Base-by-base conservation (phyloP, 2,113 vertebrate species). In the Carassius carassius region DNA sequence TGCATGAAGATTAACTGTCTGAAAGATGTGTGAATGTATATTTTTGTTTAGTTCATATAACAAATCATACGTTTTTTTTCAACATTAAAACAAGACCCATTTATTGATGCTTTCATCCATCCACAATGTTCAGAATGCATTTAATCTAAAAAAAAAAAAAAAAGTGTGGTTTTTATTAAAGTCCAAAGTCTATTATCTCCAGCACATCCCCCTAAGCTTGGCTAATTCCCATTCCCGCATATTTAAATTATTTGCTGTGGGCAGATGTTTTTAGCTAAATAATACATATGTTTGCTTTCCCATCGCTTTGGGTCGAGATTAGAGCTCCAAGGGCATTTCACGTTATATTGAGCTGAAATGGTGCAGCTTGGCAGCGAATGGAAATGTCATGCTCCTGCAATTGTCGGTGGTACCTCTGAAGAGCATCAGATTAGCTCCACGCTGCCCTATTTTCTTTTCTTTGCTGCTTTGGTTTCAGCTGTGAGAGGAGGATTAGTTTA, bases 221-320 rank as follows among this genome's bases (percentile, higher is more conserved):
- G 7, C 47, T 85, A 72, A 84, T 84, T 49, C 58, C 58, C 21
- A 19, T 69, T 54, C 23, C 49, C 25, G 3, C 84, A 60, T 49
- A 60, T 78, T 63, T 54, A 54, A 84, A 84, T 60, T 5, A 35
- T 65, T 80, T 41, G 14, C 58, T 35, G 16, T 77, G 41, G 25
- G 41, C 72, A 54, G 14, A 78, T 76, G 82, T 47, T 54, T 80
- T 60, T n/a, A 73, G 86, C 25, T 58, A 89, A 89, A 85, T 87
- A 77, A 72, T 69, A 73, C 54, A 41, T 80, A 32, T 81, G 37
- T 87, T 85, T 78, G n/a, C 63, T 84, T 83, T 91, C 88, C 89
- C 90, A 86, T 88, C 87, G 89, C 88, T 89, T 86, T 80, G 60
- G 58, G n/a, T 49, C 14, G 29, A 77, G 70, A 81, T 62, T 69